A percentile compares a stretch with the other conserved stretches of the same genome.
These are phyloP conservation scores for Crambe crambe DNA, from an alignment of 37 sponge, comb jelly and placozoan genomes.

Conservation along the genomic window DNA sequence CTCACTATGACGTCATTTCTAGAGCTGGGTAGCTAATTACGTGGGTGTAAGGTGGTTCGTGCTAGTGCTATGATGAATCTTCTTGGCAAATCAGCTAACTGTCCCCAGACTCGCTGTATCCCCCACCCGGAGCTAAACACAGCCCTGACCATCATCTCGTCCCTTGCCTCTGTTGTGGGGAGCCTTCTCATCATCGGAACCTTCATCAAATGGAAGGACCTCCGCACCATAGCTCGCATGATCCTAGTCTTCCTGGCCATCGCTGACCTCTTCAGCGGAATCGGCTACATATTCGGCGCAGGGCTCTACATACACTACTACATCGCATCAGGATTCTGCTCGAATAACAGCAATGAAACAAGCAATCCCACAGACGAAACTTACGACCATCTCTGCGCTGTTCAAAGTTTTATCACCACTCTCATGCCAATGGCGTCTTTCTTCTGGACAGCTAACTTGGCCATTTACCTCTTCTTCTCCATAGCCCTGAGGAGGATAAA, in stretches of 20 bases:
- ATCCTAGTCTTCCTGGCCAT: conserved; percentile 71
- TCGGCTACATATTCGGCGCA: conserved; percentile 53
- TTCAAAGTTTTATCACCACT: conserved; percentile 56
- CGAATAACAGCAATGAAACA: background rate
- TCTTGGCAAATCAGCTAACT: too few species aligned
- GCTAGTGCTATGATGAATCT: too few species aligned
- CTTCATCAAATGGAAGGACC: conserved; percentile 29
- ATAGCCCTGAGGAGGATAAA: conserved; percentile 22
- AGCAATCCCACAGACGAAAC: background rate
- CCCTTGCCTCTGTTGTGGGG: conserved; percentile 34
- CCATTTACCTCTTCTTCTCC: conserved; percentile 50
- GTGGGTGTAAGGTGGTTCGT: too few species aligned
- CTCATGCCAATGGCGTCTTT: conserved; percentile 58
- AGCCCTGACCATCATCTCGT: conserved; percentile 48
- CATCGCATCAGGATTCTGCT: background rate
- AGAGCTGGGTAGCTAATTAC: too few species aligned
- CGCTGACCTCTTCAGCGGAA: conserved; percentile 60
- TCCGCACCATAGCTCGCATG: conserved; percentile 33
- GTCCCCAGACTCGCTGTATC: too few species aligned
- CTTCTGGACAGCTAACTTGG: conserved; percentile 59
- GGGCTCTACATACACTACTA: conserved; percentile 1
- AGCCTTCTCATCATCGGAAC: conserved; percentile 53
- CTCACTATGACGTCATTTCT: too few species aligned
- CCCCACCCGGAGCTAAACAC: too few species aligned
- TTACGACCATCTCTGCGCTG: conserved; percentile 14